Conservation (phyloP, 2,888 invertebrate species). For the Chrysolina americana region DNA sequence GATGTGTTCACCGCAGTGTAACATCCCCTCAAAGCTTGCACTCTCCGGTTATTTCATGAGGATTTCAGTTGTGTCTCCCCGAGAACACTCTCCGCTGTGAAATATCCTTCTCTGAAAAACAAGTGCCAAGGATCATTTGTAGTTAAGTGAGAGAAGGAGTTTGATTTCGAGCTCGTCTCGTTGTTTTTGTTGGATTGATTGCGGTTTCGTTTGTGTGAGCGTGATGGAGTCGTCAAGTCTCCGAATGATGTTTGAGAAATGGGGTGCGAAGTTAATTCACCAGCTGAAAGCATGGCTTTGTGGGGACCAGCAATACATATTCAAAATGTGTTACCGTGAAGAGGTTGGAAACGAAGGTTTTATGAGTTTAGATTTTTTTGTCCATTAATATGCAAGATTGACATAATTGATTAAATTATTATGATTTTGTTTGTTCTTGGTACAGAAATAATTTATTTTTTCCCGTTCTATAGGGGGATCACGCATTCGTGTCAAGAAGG, state of each 20-base stretch:
- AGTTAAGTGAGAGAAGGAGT: neutral
- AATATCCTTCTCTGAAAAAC: slow-evolving; percentile 12
- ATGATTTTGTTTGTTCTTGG: no score
- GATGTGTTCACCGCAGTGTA: slow-evolving; percentile 56
- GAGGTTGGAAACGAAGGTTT: no score
- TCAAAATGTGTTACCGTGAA: no score
- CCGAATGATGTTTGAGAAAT: neutral
- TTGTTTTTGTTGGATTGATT: neutral
- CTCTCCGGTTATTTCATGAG: slow-evolving; percentile 40
- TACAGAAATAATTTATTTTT: no score
- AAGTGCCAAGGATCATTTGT: slow-evolving; percentile 26
- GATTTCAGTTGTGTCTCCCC: slow-evolving; percentile 15
- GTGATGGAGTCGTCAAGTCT: neutral
- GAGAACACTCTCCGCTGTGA: slow-evolving; percentile 4
- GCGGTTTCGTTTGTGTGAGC: neutral
- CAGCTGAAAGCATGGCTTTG: no score
- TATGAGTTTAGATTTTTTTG: no score
- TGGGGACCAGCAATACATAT: no score
- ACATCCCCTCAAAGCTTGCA: slow-evolving; percentile 43
- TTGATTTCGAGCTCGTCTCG: slow-evolving; percentile 3
- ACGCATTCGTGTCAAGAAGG: no score
- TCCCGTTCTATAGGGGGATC: no score
- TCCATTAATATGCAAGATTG: no score
- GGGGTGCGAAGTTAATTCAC: no score
- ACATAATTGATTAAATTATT: no score